phyloP scores from a whole-genome alignment of 64 coral and sea anemone species.

The Exaiptasia diaphana region DNA sequence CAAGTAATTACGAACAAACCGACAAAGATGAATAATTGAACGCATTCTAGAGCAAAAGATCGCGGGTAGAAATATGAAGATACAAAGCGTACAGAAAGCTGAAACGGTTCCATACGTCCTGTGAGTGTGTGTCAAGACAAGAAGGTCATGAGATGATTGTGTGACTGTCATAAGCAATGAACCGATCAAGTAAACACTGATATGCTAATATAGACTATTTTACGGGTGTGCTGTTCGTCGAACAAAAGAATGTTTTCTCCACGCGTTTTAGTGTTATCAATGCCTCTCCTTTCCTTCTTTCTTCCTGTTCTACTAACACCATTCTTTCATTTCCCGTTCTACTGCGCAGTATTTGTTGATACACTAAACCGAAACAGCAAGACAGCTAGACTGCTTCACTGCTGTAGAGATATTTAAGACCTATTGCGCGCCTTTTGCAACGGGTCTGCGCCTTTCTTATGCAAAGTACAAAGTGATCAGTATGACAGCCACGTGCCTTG shows the following conservation, averaged over 20 bases:
- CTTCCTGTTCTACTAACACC: not conserved
- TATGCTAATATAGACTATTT: not conserved
- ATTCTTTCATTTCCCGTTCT: not conserved
- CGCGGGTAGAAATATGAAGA: too few relatives aligned
- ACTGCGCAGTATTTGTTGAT: not conserved
- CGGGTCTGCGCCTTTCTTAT: not conserved
- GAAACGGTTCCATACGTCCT: too few relatives aligned
- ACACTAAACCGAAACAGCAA: not conserved
- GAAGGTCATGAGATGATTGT: too few relatives aligned
- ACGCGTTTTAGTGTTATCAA: not conserved
- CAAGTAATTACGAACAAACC: too few relatives aligned
- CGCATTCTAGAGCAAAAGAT: too few relatives aligned
- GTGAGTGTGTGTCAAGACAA: too few relatives aligned
- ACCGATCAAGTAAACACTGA: not conserved
- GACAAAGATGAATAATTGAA: too few relatives aligned
- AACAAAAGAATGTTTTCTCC: not conserved
- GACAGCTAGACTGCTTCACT: too few relatives aligned
- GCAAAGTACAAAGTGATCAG: not conserved
- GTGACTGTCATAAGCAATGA: not conserved
- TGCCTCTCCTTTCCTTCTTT: not conserved
- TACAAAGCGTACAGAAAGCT: too few relatives aligned
- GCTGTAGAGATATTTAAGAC: too few relatives aligned
- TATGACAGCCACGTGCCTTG: conserved; percentile 5
- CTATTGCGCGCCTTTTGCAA: too few relatives aligned
- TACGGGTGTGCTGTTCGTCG: not conserved